These are phyloP conservation scores for Pachypanchax playfairii DNA, from an alignment of 2,113 vertebrate genomes.

Conservation along the genomic window DNA sequence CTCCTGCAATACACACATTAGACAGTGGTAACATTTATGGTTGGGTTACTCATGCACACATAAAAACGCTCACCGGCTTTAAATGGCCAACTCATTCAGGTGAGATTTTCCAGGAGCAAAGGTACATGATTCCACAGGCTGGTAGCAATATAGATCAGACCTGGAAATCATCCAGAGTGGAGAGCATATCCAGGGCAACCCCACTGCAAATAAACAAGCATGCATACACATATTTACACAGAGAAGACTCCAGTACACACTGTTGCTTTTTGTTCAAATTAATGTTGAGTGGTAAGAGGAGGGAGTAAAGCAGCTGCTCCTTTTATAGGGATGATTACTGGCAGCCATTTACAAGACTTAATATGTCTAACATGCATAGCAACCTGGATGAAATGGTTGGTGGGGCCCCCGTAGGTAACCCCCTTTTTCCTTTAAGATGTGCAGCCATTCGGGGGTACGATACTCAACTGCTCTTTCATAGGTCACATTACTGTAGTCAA, in stretches of 20 bases:
- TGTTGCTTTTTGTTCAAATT: conserved; percentile 33
- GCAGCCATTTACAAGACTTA: conserved; percentile 61
- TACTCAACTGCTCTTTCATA: conserved; percentile 45
- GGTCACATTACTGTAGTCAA: conserved; percentile 47
- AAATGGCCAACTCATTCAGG: conserved; percentile 53
- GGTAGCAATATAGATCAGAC: conserved; percentile 64
- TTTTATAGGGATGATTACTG: conserved; percentile 67
- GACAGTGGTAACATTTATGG: conserved; percentile 60
- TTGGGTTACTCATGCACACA: conserved; percentile 49
- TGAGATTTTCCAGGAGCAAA: conserved; percentile 75
- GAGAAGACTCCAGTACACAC: conserved; percentile 13
- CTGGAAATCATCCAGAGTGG: conserved; percentile 69
- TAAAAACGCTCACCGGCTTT: conserved; percentile 1
- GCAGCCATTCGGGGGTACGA: conserved; percentile 44
- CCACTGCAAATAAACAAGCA: conserved; percentile 48
- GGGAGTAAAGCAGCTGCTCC: conserved; percentile 46
- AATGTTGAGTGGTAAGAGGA: conserved; percentile 43
- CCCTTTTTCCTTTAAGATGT: conserved; percentile 51
- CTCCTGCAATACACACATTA: conserved; percentile 60
- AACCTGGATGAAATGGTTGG: conserved; percentile 52
- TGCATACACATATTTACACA: conserved; percentile 19
- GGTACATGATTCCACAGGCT: conserved; percentile 70
- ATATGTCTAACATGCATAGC: conserved; percentile 56
- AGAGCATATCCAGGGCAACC: conserved; percentile 72
- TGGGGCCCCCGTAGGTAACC: conserved; percentile 44